Evolutionary conservation across 2,113 vertebrate genomes (phyloP), one percentile per base, ranked within the genome.

Genomic region (Dolichallabes microphthalmus): DNA sequence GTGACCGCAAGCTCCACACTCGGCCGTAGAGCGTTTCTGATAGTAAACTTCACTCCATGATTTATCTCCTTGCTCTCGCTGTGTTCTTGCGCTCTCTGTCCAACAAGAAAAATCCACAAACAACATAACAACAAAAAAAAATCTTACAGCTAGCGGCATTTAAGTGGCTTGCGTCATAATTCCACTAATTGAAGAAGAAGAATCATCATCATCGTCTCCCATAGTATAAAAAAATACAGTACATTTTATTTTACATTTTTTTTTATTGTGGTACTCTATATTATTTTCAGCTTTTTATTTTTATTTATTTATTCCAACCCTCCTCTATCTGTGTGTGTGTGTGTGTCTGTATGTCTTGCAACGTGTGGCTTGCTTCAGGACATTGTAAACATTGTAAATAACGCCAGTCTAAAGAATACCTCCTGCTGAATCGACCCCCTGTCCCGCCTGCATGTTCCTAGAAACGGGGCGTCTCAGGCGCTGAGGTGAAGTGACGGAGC

Each of bases 301-400:
- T n/a, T n/a, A n/a, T n/a, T 45, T 45, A 45, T 45, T 45, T 45
- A 45, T 45, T 45, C 45, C 45, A 45, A n/a, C 57, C 12, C 52
- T 52, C 80, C 74, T 55, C 12, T n/a, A 17, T 25, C n/a, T 76
- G 74, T 50, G 86, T 80, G 71, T 35, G 39, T 45, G 85, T 86
- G 39, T 52, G 27, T 22, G 52, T 76, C 50, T 45, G 86, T 83
- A 71, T 35, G 85, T 88, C 39, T 84, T 60, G 27, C 35, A 39
- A 63, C 73, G 60, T 71, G 78, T 66, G 25, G 64, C 88, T 57
- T 15, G 39, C 66, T 45, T 85, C 86, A 83, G 86, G 86, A 85
- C 80, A 61, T 85, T 87, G 85, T 87, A 87, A 83, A 87, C 83
- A 78, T 87, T 87, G 83, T 85, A 87, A 87, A 87, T 87, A 87